phyloP scores from a whole-genome alignment of 2,888 invertebrate genomes.

The Agelastica alni region DNA sequence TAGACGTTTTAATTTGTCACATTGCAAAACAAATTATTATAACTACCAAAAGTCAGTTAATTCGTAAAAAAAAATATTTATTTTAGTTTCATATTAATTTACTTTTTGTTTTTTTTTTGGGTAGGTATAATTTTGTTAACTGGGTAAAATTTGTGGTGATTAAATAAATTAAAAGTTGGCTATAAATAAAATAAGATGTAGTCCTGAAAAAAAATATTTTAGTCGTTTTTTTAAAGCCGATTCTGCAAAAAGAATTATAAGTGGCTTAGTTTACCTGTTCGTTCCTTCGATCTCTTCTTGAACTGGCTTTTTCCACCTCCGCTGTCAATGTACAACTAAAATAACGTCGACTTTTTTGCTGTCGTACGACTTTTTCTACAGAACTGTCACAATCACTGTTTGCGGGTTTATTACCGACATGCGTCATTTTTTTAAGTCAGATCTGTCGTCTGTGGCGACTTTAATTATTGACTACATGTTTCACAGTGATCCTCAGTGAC shows the following conservation, averaged over 20 bases:
- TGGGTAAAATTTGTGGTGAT: no score
- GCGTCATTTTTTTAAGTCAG: conserved; percentile 26
- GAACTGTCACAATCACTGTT: conserved; percentile 48
- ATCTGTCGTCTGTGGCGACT: conserved; percentile 14
- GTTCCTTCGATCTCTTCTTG: conserved; percentile 1
- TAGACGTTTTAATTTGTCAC: no score
- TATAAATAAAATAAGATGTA: no score
- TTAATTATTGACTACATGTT: conserved; percentile 6
- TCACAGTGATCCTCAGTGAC: background rate
- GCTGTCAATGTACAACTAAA: conserved; percentile 31
- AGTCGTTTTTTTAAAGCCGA: background rate
- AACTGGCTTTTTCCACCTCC: conserved; percentile 14
- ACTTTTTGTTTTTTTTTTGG: no score
- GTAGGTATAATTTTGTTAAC: no score
- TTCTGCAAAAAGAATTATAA: background rate
- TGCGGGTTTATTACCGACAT: conserved; percentile 47
- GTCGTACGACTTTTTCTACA: conserved; percentile 50
- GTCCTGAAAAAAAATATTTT: no score
- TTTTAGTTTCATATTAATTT: no score
- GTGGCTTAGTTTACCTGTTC: conserved; percentile 9
- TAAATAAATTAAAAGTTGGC: no score
- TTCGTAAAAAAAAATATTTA: no score
- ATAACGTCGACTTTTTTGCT: conserved; percentile 46
- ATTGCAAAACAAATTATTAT: no score
- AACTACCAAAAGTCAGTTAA: no score